Evolutionary conservation across 2,113 vertebrate genomes (phyloP), one percentile per base, ranked within the genome.

Genomic region (Platichthys flesus): DNA sequence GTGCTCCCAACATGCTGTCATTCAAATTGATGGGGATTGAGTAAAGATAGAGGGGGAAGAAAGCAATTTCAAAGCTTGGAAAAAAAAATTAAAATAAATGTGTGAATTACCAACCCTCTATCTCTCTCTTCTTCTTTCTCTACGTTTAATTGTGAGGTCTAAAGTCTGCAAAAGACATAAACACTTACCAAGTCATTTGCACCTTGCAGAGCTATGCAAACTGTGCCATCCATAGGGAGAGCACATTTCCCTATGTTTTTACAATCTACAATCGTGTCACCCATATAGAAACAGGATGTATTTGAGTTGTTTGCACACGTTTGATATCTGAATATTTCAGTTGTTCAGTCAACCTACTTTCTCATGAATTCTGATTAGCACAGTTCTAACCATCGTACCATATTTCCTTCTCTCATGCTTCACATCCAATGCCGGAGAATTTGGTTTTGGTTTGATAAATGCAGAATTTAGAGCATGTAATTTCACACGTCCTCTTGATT

Each of bases 381-480:
- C 26, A 54, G 31, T 52, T 72, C 49, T 20, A n/a, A n/a, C n/a
- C n/a, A n/a, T n/a, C n/a, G n/a, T n/a, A 24, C 49, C 55, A 58
- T 51, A 56, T 71, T 88, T 72, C 69, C 59, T 21, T 76, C 47
- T 18, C 47, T 18, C 15, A 9, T 51, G 47, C 47, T 4, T 51
- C 47, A 40, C 42, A 61, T 71, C 70, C 62, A 23, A 47, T 58
- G 77, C 63, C 9, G 20, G 28, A 9, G 62, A 67, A 71, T 71
- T 37, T 40, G 67, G 45, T 40, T 77, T 63, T 35, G 57, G 49
- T 90, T 70, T 81, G 76, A 88, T 69, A 83, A 78, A 74, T 80
- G 69, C 73, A 70, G 78, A 85, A 88, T 89, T 69, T 85, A 70
- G 79, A 86, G 76, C 86, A 24, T 88, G 84, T 83, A 26, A 91